Base-by-base conservation (phyloP, 2,888 invertebrate species). In the Tetrapedia diversipes region DNA sequence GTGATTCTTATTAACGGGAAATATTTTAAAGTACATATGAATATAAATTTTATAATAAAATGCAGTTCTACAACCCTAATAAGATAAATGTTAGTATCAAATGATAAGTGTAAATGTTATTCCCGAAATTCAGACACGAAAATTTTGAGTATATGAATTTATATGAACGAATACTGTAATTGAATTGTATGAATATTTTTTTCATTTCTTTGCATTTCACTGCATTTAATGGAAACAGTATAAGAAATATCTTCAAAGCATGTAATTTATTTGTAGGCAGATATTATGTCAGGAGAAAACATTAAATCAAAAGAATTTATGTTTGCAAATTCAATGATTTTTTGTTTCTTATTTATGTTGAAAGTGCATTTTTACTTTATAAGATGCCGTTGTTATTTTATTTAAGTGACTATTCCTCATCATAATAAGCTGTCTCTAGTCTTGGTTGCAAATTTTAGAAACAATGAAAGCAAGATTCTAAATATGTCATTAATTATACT, bases 341-440 rank as follows among this genome's bases (percentile, higher is more conserved):
- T 16, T 56, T 54, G n/a, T 37, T 39, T 53, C 29, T 56, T 47
- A 56, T 69, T 76, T 45, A 41, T 53, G 51, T 53, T 22, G 22
- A 16, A 39, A 41, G 34, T 64, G 41, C n/a, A 74, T 74, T 57
- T 68, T 27, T 56, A 68, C 32, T 59, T 27, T 22, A 14, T 54
- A 41, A 56, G 41, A 8, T 43, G 6, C 19, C 41, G 49, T 49
- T 60, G 32, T 16, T 37, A 4, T 41, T 59, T 70, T 59, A 65
- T 67, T 75, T 49, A 68, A 56, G 37, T 16, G 47, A 67, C 59
- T 63, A 57, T n/a, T 43, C 53, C 27, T 10, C 24, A 22, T 11
- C 24, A n/a, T 47, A 39, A 66, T 64, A 60, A 45, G 73, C 32
- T 64, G 45, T 49, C n/a, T 79, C 79, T 79, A 79, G 77, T 79